These are phyloP conservation scores for Smutsia gigantea DNA, from an alignment of 2,797 vertebrate genomes.

Conservation along the genomic window DNA sequence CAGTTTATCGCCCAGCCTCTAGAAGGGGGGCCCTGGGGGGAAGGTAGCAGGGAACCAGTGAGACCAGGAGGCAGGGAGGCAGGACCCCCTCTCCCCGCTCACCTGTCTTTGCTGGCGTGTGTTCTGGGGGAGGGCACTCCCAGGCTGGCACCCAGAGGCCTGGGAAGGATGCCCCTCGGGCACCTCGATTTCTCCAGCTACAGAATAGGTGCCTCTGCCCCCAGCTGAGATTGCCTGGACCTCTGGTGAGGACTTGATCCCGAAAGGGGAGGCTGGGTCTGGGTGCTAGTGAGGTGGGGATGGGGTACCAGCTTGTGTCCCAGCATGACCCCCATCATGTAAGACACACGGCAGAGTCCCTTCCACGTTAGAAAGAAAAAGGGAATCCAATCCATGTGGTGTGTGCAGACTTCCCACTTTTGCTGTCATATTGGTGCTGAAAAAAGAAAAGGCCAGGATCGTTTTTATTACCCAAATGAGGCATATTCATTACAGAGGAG, in stretches of 20 bases:
- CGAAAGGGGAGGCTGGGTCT: accelerated
- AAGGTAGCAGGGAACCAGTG: not conserved
- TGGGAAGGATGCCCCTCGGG: accelerated
- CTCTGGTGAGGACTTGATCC: accelerated
- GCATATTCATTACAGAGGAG: not conserved
- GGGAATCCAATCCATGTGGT: accelerated
- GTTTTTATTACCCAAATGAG: not conserved
- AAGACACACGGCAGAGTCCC: not conserved
- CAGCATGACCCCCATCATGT: accelerated
- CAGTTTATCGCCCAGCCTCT: constrained; percentile 13
- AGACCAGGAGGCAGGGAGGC: not conserved
- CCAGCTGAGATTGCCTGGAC: accelerated
- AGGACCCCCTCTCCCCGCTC: not conserved
- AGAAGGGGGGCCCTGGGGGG: not conserved
- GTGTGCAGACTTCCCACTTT: accelerated
- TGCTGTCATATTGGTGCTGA: not conserved
- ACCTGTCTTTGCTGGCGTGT: accelerated
- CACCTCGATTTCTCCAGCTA: not conserved
- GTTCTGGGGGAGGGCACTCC: not conserved
- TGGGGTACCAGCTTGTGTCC: accelerated
- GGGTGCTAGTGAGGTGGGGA: not conserved
- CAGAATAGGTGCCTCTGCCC: not conserved
- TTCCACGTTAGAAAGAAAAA: accelerated
- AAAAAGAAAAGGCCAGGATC: too few relatives aligned
- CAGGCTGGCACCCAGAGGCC: not conserved